Conservation (phyloP, 2,797 vertebrate species). For the Anomalospiza imberbis region DNA sequence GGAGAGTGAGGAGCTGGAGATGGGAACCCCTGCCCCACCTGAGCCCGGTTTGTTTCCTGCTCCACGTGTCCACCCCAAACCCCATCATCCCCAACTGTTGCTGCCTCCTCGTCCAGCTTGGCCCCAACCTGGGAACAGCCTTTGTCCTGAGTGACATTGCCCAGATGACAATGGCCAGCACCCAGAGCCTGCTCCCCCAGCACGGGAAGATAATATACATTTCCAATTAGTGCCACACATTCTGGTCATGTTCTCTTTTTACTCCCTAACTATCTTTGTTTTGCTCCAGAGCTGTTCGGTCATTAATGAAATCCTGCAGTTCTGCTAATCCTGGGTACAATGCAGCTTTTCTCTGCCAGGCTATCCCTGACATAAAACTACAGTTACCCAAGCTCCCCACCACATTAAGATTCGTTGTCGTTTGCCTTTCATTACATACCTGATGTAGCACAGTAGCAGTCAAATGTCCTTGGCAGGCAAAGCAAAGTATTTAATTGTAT, state of each 20-base stretch:
- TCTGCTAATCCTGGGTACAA: slow-evolving; percentile 78
- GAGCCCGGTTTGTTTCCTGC: background rate
- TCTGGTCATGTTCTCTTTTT: slow-evolving; percentile 77
- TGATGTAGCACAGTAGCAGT: slow-evolving; percentile 73
- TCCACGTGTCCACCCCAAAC: background rate
- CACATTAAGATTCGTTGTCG: slow-evolving; percentile 65
- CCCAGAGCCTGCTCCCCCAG: background rate
- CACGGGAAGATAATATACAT: slow-evolving; percentile 75
- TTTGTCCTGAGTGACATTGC: background rate
- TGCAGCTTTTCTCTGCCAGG: slow-evolving; percentile 73
- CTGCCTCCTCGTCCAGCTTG: background rate
- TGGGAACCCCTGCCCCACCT: background rate
- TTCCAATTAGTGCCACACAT: slow-evolving; percentile 78
- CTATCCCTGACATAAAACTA: slow-evolving; percentile 72
- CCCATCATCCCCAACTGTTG: background rate
- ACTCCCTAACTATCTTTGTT: slow-evolving; percentile 78
- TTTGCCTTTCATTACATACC: slow-evolving; percentile 77
- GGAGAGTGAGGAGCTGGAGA: background rate
- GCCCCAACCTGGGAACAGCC: slow-evolving; percentile 41
- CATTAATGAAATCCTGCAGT: slow-evolving; percentile 79
- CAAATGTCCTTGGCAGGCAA: slow-evolving; percentile 63
- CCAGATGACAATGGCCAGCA: slow-evolving; percentile 38
- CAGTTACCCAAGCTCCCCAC: slow-evolving; percentile 70
- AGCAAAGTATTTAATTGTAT: slow-evolving; percentile 59
- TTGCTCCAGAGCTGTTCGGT: slow-evolving; percentile 73